These are phyloP conservation scores for Nebria brevicollis DNA, from an alignment of 2,888 invertebrate genomes.

Conservation along the genomic window DNA sequence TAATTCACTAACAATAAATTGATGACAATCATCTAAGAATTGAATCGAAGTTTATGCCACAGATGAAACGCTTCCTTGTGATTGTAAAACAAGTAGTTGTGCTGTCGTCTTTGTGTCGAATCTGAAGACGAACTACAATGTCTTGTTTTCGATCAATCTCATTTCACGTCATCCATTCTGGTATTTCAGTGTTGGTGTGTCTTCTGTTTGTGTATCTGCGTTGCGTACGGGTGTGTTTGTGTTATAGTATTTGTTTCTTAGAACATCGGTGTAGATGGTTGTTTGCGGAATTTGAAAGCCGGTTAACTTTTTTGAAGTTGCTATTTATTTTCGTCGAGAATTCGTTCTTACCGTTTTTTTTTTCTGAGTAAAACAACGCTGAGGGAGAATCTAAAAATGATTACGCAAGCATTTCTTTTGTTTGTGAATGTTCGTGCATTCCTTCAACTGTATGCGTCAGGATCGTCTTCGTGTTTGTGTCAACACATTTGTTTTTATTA, in stretches of 20 bases:
- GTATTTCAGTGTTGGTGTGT: conserved; percentile 10
- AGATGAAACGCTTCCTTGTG: neutral
- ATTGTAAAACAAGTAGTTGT: neutral
- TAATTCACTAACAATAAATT: neutral
- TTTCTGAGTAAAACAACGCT: conserved; percentile 41
- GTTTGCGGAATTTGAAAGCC: conserved; percentile 46
- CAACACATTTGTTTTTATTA: conserved; percentile 48
- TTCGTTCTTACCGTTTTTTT: conserved; percentile 18
- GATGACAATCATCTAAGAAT: neutral
- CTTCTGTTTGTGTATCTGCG: neutral
- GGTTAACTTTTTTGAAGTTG: conserved; percentile 39
- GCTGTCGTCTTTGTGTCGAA: conserved; percentile 17
- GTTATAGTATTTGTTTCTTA: neutral
- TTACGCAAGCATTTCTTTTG: conserved; percentile 47
- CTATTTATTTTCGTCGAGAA: conserved; percentile 38
- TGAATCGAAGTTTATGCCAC: neutral
- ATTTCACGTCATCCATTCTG: conserved; percentile 23
- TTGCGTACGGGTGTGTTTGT: neutral
- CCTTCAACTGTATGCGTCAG: conserved; percentile 5
- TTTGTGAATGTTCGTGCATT: conserved; percentile 37
- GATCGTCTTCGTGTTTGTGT: conserved; percentile 46
- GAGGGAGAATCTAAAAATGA: conserved; percentile 44
- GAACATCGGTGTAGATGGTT: conserved; percentile 8
- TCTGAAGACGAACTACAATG: conserved; percentile 31
- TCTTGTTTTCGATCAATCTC: conserved; percentile 43